These are phyloP conservation scores for Chelidonichthys spinosus DNA, from an alignment of 2,797 vertebrate species.

Conservation along the genomic window DNA sequence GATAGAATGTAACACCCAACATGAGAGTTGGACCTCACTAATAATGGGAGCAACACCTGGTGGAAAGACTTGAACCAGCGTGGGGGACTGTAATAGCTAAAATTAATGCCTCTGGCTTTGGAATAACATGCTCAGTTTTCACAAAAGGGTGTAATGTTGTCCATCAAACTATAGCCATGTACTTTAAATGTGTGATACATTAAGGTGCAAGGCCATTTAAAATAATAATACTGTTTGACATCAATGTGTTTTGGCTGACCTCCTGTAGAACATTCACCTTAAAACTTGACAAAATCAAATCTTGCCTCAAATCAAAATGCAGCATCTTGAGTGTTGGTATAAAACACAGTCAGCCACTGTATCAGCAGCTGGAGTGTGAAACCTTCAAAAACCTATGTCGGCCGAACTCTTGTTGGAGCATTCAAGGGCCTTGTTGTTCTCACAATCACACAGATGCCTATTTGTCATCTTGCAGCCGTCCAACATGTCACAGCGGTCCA, in stretches of 20 bases:
- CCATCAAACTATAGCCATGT: not conserved
- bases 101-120: too few relatives aligned
- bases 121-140: not conserved
- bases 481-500: conserved; percentile 53
- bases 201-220: not conserved
- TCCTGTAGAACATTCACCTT: not conserved
- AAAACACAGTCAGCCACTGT: not conserved
- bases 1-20: not conserved
- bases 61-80: not conserved
- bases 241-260: not conserved
- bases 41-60: not conserved
- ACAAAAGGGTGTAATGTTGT: not conserved
- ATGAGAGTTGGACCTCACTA: not conserved
- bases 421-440: conserved; percentile 45
- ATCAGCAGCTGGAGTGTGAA: conserved; percentile 35
- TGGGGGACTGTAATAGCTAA: not conserved
- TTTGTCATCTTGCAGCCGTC: conserved; percentile 61
- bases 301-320: not conserved
- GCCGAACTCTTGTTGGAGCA: conserved; percentile 31
- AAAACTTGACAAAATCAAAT: not conserved
- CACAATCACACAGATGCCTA: conserved; percentile 67
- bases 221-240: not conserved
- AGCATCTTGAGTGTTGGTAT: not conserved
- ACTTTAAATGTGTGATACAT: not conserved
- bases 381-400: conserved; percentile 28